Percentiles rank a stretch among this genome's conserved stretches.
phyloP scores from a whole-genome alignment of 2,113 vertebrate genomes.

The Psittacula cyanocephala region DNA sequence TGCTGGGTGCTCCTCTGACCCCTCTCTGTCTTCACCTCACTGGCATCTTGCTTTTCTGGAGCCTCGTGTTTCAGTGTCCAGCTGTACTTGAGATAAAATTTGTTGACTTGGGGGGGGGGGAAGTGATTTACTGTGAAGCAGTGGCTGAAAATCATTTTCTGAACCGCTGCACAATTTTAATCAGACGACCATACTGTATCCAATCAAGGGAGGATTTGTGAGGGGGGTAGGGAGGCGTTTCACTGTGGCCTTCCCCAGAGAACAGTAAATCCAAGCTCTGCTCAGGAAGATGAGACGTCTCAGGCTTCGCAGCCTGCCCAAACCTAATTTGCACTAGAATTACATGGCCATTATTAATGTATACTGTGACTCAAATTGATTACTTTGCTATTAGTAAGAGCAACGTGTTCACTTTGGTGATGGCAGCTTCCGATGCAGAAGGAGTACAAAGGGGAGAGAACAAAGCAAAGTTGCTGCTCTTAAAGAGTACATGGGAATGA shows the following conservation, averaged over 20 bases:
- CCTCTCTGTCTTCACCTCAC: fast-evolving
- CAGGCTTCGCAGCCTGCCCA: conserved; percentile 27
- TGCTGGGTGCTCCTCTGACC: neutral
- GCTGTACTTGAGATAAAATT: conserved; percentile 23
- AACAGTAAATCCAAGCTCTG: conserved; percentile 63
- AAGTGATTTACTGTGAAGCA: conserved; percentile 52
- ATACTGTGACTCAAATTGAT: conserved; percentile 64
- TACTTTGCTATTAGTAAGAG: conserved; percentile 62
- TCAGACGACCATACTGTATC: conserved; percentile 54
- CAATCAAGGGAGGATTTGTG: conserved; percentile 56
- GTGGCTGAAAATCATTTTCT: conserved; percentile 66
- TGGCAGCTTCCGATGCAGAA: neutral
- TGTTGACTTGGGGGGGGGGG: neutral
- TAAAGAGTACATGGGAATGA: neutral
- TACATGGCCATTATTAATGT: conserved; percentile 69
- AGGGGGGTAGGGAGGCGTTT: neutral
- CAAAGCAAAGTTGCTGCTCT: neutral
- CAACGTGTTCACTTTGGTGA: neutral
- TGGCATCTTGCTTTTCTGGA: neutral
- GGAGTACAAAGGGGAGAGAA: neutral
- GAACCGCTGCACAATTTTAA: conserved; percentile 63
- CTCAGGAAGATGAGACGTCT: conserved; percentile 61
- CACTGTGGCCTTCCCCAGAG: conserved; percentile 55
- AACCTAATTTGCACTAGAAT: conserved; percentile 72
- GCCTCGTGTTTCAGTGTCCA: neutral